Conservation (phyloP, 2,888 invertebrate species). For the Acleris emargana region DNA sequence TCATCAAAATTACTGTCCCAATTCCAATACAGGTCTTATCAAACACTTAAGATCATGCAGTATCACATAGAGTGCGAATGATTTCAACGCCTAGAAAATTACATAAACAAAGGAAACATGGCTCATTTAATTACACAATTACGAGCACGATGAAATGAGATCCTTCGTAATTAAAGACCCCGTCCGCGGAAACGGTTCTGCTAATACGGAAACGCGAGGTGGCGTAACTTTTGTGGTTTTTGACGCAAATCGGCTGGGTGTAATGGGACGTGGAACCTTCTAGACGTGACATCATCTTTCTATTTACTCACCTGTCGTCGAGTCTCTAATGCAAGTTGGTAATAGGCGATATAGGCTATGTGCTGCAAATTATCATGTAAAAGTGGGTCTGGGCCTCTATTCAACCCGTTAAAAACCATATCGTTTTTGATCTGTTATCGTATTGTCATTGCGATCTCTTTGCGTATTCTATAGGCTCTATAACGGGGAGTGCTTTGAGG, state of each 20-base stretch:
- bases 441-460: too few relatives aligned
- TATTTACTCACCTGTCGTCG: too few relatives aligned
- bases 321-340: too few relatives aligned
- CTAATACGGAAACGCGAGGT: conserved; percentile 30
- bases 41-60: background rate
- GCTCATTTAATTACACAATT: conserved; percentile 28
- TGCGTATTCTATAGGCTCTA: too few relatives aligned
- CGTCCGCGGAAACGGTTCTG: conserved; percentile 28
- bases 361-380: too few relatives aligned
- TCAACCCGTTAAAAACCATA: too few relatives aligned
- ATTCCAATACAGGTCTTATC: too few relatives aligned
- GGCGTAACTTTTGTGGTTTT: conserved; percentile 31
- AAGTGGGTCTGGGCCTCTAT: too few relatives aligned
- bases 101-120: conserved; percentile 24
- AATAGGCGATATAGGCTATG: too few relatives aligned
- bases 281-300: background rate
- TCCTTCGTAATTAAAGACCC: conserved; percentile 31
- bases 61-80: background rate
- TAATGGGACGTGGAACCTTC: background rate
- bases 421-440: too few relatives aligned
- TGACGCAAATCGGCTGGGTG: conserved; percentile 2
- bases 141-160: conserved; percentile 31
- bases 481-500: too few relatives aligned
- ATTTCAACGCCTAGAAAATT: conserved; percentile 20
- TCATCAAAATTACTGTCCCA: too few relatives aligned